Base-by-base conservation (phyloP, 2,113 vertebrate species). In the Eulacestoma nigropectus region DNA sequence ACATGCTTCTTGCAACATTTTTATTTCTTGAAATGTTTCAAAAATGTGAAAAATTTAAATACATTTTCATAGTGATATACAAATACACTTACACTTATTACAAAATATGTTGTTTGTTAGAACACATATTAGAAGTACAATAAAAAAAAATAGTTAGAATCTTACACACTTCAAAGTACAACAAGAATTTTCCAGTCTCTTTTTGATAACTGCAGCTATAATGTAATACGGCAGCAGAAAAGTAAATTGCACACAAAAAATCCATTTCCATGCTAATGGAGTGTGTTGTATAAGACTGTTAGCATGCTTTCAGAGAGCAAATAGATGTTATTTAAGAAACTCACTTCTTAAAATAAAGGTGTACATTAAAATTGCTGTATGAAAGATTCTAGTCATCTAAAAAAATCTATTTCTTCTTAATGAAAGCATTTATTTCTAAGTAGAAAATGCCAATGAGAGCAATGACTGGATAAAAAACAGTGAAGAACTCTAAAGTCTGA, bases 201-300 rank as follows among this genome's bases (percentile, higher is more conserved):
- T 94, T 93, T 94, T 81, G 77, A 84, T 93, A 97, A 92, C 80
- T 93, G 73, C 56, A 94, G n/a, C 33, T 92, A 63, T 92, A 95
- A 97, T 90, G 63, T 89, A 97, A 95, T 81, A 89, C 49, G 78
- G 76, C 57, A 55, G 63, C 33, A 85, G 69, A 68, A 94, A 84
- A 96, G 87, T 95, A 97, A 97, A 97, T 97, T 96, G 87, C 73
- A 97, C 87, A 86, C 68, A 91, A 62, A 95, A 95, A 96, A 93
- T 93, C 85, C 64, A 97, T 98, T 96, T 96, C 83, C 90, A 96
- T 97, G 87, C 82, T 96, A 98, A 97, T 97, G 77, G 94, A 94
- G 59, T 92, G 50, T 93, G 63, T 83, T 96, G 87, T 76, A 84
- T 90, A 90, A 96, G 62, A 87, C 73, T 80, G 68, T 89, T 96